Percentiles rank a stretch among this genome's conserved stretches.
phyloP scores from a whole-genome alignment of 1,140 invertebrate species.

The Nebria ingens region DNA sequence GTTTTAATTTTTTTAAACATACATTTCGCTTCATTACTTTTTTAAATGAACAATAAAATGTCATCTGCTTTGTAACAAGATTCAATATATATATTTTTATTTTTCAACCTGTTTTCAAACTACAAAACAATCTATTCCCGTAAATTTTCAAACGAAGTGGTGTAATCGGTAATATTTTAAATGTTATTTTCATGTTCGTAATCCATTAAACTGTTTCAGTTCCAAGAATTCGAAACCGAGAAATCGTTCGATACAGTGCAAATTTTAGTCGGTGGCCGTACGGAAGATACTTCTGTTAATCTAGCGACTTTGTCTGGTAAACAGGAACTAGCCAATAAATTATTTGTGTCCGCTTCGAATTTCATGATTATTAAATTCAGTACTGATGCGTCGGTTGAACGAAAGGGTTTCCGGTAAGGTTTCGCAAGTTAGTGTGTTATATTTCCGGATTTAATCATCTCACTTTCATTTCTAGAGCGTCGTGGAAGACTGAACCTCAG shows the following conservation, averaged over 20 bases:
- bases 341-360: conserved; percentile 89
- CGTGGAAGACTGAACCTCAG: conserved; percentile 88
- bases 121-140: too few species aligned
- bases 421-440: background rate
- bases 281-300: conserved; percentile 87
- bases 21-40: too few species aligned
- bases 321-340: conserved; percentile 67
- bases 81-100: too few species aligned
- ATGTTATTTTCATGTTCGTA: conserved; percentile 19
- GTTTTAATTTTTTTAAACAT: too few species aligned
- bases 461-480: conserved; percentile 48
- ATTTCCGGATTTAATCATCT: background rate
- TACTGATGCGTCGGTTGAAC: conserved; percentile 85
- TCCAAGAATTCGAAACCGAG: conserved; percentile 96
- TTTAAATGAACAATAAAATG: too few species aligned
- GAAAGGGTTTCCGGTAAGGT: conserved; percentile 71
- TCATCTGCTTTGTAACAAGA: too few species aligned
- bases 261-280: conserved; percentile 86
- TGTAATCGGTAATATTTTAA: background rate
- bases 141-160: background rate
- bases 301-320: conserved; percentile 85
- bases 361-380: conserved; percentile 98
- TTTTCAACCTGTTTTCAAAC: too few species aligned
- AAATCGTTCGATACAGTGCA: conserved; percentile 93
- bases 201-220: too few species aligned